Evolutionary conservation across 1,140 invertebrate genomes (phyloP).

Genomic region (Globodera ellingtonae): DNA sequence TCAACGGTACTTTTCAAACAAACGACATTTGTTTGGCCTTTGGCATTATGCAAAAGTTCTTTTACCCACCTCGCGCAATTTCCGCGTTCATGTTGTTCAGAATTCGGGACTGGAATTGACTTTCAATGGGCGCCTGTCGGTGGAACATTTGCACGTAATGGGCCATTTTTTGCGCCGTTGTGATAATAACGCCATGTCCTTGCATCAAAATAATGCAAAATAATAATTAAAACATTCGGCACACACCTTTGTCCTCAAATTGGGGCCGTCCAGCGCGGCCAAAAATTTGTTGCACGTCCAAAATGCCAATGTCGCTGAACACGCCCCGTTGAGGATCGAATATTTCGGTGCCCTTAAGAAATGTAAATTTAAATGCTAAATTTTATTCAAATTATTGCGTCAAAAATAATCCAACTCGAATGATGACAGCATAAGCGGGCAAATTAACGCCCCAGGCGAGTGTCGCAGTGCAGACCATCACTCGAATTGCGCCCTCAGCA

Average conservation of each 20-base stretch:
- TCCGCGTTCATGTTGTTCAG: constrained; percentile 98
- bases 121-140: constrained; percentile 96
- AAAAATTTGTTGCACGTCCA: constrained; percentile 99
- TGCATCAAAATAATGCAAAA: constrained; percentile 6
- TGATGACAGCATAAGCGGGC: constrained; percentile 89
- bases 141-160: constrained; percentile 92
- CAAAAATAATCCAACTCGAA: constrained; percentile 73
- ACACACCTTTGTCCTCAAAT: constrained; percentile 71
- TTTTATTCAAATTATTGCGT: too few relatives aligned
- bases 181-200: constrained; percentile 94
- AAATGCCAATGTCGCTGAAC: constrained; percentile 90
- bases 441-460: constrained; percentile 99
- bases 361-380: too few relatives aligned
- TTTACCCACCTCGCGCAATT: constrained; percentile 69
- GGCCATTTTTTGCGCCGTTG: constrained; percentile 84
- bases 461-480: constrained; percentile 94
- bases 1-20: too few relatives aligned
- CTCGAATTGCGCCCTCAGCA: constrained; percentile 82
- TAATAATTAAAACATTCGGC: neutral
- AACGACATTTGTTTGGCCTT: too few relatives aligned
- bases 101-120: constrained; percentile 86
- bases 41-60: neutral
- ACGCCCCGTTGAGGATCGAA: constrained; percentile 92
- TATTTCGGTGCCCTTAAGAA: constrained; percentile 81
- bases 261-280: constrained; percentile 90